Base-by-base conservation (phyloP, 2,888 invertebrate genomes). In the Netelia inedita region DNA sequence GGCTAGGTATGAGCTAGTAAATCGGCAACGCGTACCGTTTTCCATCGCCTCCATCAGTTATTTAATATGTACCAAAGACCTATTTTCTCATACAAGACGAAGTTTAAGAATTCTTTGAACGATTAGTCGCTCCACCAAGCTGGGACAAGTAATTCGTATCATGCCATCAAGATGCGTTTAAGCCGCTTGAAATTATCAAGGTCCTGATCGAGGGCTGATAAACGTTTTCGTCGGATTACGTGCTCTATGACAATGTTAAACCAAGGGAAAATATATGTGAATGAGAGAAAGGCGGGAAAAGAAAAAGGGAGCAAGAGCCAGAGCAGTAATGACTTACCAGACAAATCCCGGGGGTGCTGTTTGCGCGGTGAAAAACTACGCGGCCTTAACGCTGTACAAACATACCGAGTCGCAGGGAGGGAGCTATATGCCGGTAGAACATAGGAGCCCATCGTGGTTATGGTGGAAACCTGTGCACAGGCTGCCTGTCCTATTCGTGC, bases 381-480 rank as follows among this genome's bases (percentile, higher is more conserved):
- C 68, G 76, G 79, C 81, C 82, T 80, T 88, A 89, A 89, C 87
- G 85, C 79, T 90, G 85, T 87, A 85, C 87, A 90, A 90, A 90
- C 88, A 82, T 72, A 55, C 61, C 6, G 55, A 35, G 14, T 68
- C 55, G 72, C 55, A 46, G 63, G 57, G n/a, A 53, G 14, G 53
- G 16, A 53, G 16, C 14, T 53, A 16, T 53, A 14, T 14, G 57
- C 57, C 19, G 78, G 82, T 65, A 69, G 78, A 74, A 76, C 80
- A 63, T 72, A 65, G 68, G 28, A 69, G 82, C 86, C 84, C 87
- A 87, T 89, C 11, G 57, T 19, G 16, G 16, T 16, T 57, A 57
- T 57, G 57, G 8, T 10, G n/a, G 28, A 71, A 55, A 55, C 28
- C 53, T 71, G 69, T 71, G 53, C 50, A 6, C 43, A 43, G 43